These are phyloP conservation scores for Sisyra nigra DNA, from an alignment of 2,888 invertebrate genomes.

Conservation along the genomic window DNA sequence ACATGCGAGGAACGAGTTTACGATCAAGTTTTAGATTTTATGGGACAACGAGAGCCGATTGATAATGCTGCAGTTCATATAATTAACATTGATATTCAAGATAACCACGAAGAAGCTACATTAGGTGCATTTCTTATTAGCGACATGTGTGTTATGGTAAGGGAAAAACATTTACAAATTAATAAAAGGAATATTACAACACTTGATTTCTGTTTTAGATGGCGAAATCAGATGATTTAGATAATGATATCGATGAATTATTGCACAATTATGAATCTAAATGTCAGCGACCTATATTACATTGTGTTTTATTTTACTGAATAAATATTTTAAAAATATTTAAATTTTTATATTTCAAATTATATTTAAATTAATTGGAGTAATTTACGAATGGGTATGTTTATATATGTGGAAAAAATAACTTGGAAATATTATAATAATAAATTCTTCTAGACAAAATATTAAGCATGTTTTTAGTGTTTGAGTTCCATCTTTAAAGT, in stretches of 20 bases:
- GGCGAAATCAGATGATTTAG: slow-evolving; percentile 79
- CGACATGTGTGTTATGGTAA: slow-evolving; percentile 82
- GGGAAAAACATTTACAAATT: too few relatives aligned
- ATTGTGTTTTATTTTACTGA: slow-evolving; percentile 90
- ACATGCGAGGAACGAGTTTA: slow-evolving; percentile 98
- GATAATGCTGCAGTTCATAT: slow-evolving; percentile 86
- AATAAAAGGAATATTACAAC: not conserved
- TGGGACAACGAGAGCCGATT: slow-evolving; percentile 63
- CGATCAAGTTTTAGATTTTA: slow-evolving; percentile 92
- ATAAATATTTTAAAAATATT: not conserved
- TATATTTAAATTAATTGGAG: too few relatives aligned
- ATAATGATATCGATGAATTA: slow-evolving; percentile 95
- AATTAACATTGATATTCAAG: slow-evolving; percentile 96
- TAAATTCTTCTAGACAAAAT: too few relatives aligned
- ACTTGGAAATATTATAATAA: too few relatives aligned
- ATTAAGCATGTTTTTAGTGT: too few relatives aligned
- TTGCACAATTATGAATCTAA: slow-evolving; percentile 87
- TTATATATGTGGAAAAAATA: too few relatives aligned
- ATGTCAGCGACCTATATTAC: slow-evolving; percentile 71
- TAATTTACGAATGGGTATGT: too few relatives aligned
- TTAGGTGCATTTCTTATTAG: slow-evolving; percentile 96
- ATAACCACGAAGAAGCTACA: slow-evolving; percentile 98
- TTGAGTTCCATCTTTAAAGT: too few relatives aligned
- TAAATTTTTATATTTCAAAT: too few relatives aligned
- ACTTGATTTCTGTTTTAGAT: slow-evolving; percentile 36